Base-by-base conservation (phyloP, 2,113 vertebrate species). In the Campylomormyrus numenius region DNA sequence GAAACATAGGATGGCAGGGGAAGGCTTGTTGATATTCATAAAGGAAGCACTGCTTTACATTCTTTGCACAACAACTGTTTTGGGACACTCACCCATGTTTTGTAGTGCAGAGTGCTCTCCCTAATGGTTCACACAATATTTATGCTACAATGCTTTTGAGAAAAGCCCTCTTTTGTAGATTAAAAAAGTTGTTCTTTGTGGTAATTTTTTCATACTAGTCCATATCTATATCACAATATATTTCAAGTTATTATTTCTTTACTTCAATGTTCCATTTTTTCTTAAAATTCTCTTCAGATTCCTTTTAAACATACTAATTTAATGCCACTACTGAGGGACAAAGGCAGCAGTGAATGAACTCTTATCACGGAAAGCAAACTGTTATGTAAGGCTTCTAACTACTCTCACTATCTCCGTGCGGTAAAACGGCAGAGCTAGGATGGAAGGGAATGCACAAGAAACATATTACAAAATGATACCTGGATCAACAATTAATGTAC, bases 401-500 rank as follows among this genome's bases (percentile, higher is more conserved):
- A 5, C 70, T 8, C 27, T 62, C 42, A 58, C 5, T n/a, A 27
- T 15, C 21, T 50, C 62, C 35, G 7, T 50, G 45, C 19, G 70
- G 8, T 27, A 49, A 56, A 88, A 42, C 42, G 48, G 48, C 17
- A 77, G 86, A 66, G 46, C 39, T 52, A 45, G 49, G 6, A 80
- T 35, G 89, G 2, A n/a, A n/a, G 48, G 21, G n/a, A 50, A 17
- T 49, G 9, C 56, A 83, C 15, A 70, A 89, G 74, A 74, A 88
- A 50, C 21, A 53, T 11, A 90, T 19, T 6, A 42, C 50, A 74
- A 66, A 45, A 87, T 96, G 95, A 93, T 96, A 87, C 91, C 93
- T 0, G 96, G 96, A 21, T 94, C 95, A 2, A 9, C 88, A 0
- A 89, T 97, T 13, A 70, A 50, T 7, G 94, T 93, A 27, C 92